Base-by-base conservation (phyloP, 2,888 invertebrate genomes). In the Ophion costatus region DNA sequence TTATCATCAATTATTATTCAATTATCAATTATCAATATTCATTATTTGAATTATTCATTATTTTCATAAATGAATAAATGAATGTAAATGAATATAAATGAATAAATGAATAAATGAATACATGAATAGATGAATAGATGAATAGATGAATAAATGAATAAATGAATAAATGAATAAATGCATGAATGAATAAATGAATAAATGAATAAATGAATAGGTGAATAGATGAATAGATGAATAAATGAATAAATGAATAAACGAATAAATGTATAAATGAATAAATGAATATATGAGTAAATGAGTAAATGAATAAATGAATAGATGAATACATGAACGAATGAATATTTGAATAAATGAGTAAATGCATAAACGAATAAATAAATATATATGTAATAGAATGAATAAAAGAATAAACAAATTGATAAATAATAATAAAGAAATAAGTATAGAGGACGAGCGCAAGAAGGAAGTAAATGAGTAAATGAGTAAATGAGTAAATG, bases 401-500 rank as follows among this genome's bases (percentile, higher is more conserved):
- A 10, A 45, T 45, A 10, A 45, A 45, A 6, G 45, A 45, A 45
- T 45, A 11, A 45, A 45, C 7, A 7, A 45, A 45, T 57, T 22
- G 24, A 22, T 51, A 22, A 45, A 67, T 76, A n/a, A n/a, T n/a
- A n/a, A n/a, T n/a, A n/a, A n/a, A n/a, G n/a, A n/a, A n/a, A n/a
- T n/a, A n/a, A n/a, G n/a, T n/a, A n/a, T n/a, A n/a, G 1, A 45
- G 7, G 51, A 69, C 67, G 61, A 76, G 64, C 29, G 38, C 51
- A 66, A 63, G 78, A 63, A 57, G 2, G 73, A 78, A 70, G n/a
- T n/a, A 45, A 76, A 71, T 45, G 11, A 59, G 66, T 56, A 78
- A 56, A 57, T 20, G 73, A 82, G 64, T 70, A 29, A 45, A 69
- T 57, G 5, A 17, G 3, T 57, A 5, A 57, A 20, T 57, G 17